Base-by-base conservation (phyloP, 2,113 vertebrate genomes). In the Notarius lentiginosus region DNA sequence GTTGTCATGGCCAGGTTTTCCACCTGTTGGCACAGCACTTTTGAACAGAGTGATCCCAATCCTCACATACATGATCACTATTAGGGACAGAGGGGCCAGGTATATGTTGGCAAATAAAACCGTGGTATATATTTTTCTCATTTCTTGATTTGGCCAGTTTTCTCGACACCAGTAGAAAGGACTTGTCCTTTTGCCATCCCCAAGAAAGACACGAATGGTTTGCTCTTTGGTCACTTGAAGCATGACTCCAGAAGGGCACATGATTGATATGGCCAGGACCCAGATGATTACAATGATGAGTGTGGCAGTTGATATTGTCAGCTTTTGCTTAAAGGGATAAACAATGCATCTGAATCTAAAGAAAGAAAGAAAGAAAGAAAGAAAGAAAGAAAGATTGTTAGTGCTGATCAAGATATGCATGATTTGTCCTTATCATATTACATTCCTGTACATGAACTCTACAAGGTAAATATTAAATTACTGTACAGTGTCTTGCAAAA, bases 41-140 rank as follows among this genome's bases (percentile, higher is more conserved):
- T 94, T 97, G 90, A 95, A 97, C 22, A 99, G 96, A 0, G 95
- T 94, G 0, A 97, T 91, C 77, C 97, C 95, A 17, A 97, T 97
- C 87, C 96, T 94, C 1, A 94, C 93, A 0, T 99, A 98, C 97
- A 96, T 97, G 89, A 97, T 90, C 0, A 97, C 93, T 0, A 98
- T 97, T 89, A 99, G 96, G 0, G 93, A 95, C 0, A 98, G 92
- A 0, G 97, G 98, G 0, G 96, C 96, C 65, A 99, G 93, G 83
- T 98, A 99, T 89, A 99, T 97, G 56, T 96, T 97, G 34, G 96
- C 95, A 86, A 98, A 99, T 6, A 99, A 93, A 24, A 98, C 95
- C 0, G 96, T 97, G 0, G 97, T 99, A 72, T 98, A 99, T 51
- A 98, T 94, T 91, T 95, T 98, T 47, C 96, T 95, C 97, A 99